A percentile compares a stretch with the other conserved stretches of the same genome.
phyloP scores from a whole-genome alignment of 1,140 invertebrate species.

The Dendroctonus ponderosae region DNA sequence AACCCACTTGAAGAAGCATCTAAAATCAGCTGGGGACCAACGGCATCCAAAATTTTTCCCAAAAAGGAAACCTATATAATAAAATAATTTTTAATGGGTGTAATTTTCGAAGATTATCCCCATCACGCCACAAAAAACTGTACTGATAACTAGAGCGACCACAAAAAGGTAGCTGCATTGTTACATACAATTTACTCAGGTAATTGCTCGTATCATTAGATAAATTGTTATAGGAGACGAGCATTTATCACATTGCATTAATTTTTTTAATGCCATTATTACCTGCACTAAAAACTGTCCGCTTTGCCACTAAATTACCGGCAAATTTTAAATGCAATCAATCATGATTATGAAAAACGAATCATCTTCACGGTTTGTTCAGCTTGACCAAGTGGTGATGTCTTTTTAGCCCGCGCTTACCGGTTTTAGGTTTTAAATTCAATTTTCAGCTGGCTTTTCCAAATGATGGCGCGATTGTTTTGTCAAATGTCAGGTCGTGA shows the following conservation, averaged over 20 bases:
- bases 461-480: too few species aligned
- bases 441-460: too few species aligned
- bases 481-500: too few species aligned
- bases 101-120: too few species aligned
- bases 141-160: conserved; percentile 8
- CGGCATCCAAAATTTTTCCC: too few species aligned
- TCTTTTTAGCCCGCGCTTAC: not conserved
- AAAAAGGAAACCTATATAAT: too few species aligned
- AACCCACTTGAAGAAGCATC: too few species aligned
- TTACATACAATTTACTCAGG: conserved; percentile 14
- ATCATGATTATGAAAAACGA: conserved; percentile 7
- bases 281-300: conserved; percentile 2
- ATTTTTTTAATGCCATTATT: conserved; percentile 8
- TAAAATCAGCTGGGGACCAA: too few species aligned
- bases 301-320: not conserved
- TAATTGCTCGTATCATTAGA: conserved; percentile 16
- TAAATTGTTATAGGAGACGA: conserved; percentile 12
- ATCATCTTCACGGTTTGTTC: conserved; percentile 3
- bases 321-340: conserved; percentile 7
- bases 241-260: conserved; percentile 14
- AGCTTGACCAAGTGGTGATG: conserved; percentile 6
- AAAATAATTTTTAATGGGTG: too few species aligned
- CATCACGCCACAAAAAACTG: not conserved
- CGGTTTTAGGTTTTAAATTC: too few species aligned
- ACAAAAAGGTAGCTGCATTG: conserved; percentile 11